Percentiles rank a stretch among this genome's conserved stretches.
Conservation (phyloP, 2,888 invertebrate genomes). For the Tenthredo notha region DNA sequence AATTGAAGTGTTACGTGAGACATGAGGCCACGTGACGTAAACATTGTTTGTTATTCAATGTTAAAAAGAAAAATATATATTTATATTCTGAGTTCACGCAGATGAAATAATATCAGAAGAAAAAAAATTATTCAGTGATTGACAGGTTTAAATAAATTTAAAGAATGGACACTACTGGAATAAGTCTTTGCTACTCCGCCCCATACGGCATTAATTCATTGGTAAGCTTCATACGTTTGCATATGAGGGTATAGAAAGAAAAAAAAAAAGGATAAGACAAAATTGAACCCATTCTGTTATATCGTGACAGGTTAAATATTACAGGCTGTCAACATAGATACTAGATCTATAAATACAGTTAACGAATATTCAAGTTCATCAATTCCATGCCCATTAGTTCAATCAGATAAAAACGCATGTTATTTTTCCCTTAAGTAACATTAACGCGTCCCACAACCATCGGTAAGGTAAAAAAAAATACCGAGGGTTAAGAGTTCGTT, state of each 20-base stretch:
- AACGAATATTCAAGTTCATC: background rate
- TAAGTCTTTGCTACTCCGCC: slow-evolving; percentile 20
- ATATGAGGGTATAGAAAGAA: background rate
- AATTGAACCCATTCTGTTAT: background rate
- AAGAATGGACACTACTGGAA: slow-evolving; percentile 32
- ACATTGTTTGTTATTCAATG: slow-evolving; percentile 27
- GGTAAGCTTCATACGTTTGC: slow-evolving; percentile 25
- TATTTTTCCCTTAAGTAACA: slow-evolving; percentile 29
- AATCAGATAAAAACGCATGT: slow-evolving; percentile 34
- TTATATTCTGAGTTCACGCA: background rate
- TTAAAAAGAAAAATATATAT: background rate
- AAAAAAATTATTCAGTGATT: slow-evolving; percentile 35
- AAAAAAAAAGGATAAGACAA: background rate
- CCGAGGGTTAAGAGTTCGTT: slow-evolving; percentile 32
- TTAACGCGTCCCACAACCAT: slow-evolving; percentile 23
- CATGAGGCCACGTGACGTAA: slow-evolving; percentile 36
- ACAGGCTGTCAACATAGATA: background rate
- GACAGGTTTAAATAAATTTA: background rate
- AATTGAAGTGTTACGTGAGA: slow-evolving; percentile 52
- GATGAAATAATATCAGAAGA: background rate
- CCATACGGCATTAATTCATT: slow-evolving; percentile 35
- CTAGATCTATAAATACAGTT: slow-evolving; percentile 14
- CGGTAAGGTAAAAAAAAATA: slow-evolving; percentile 16
- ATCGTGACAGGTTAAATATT: slow-evolving; percentile 32
- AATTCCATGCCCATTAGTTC: background rate